Base-by-base conservation (phyloP, 2,113 vertebrate genomes). In the Oncorhynchus nerka region DNA sequence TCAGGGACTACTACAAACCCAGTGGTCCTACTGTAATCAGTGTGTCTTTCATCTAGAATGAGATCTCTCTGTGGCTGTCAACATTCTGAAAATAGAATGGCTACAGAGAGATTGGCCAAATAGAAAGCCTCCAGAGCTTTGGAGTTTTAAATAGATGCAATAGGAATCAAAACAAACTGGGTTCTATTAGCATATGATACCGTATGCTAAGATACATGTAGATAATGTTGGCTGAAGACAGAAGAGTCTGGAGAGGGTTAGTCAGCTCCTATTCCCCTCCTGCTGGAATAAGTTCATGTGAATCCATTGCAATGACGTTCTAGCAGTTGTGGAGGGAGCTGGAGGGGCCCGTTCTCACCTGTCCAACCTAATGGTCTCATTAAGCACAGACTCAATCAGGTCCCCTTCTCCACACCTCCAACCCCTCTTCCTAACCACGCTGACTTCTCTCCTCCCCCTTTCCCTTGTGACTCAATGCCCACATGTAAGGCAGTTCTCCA, bases 61-160 rank as follows among this genome's bases (percentile, higher is more conserved):
- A 84, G 79, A 76, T 34, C 59, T 79, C 74, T 78, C 80, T 67
- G 79, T 22, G 82, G 80, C 85, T 84, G 83, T 86, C 87, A 87
- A 79, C 78, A 66, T 34, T 68, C 81, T 80, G 74, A 16, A 86
- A 89, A 85, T 78, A 86, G 71, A 82, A 72, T 34, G n/a, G 78
- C 82, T 73, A 4, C 69, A 39, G 75, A 77, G 82, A 80, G 6
- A 39, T 62, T 66, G 75, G 74, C 80, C 85, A 84, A 79, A 85
- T 78, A 75, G 49, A 78, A 61, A 71, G 32, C 7, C 59, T 66
- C 66, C 32, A 22, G 69, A 55, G 49, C 26, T 0, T 20, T 4
- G 8, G 57, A 75, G 70, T 82, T 79, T 65, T 16, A 51, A 75
- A 79, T 20, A 2, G 62, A 69, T 45, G 76, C 68, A 64, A 84